Base-by-base conservation (phyloP, 2,113 vertebrate genomes). In the Danionella cerebrum region DNA sequence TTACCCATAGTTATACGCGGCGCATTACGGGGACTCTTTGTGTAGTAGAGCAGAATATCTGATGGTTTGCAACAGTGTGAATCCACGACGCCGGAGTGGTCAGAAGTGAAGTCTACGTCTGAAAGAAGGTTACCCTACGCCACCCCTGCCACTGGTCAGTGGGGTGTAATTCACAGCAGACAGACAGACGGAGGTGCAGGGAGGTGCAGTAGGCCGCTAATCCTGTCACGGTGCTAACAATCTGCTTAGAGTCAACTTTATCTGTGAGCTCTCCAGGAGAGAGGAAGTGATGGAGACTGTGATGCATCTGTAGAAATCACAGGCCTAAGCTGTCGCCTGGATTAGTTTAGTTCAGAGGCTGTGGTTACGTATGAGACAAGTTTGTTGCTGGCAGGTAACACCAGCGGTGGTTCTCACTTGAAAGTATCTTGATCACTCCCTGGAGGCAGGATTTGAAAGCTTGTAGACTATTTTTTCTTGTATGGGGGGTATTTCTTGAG, bases 61-160 rank as follows among this genome's bases (percentile, higher is more conserved):
- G 2, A 31, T 31, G 12, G 27, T 16, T 53, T 16, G 11, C 16
- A 27, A 7, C 27, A 19, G 16, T 19, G 25, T 19, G 14, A 53
- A 33, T 33, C 48, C 14, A 25, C 8, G 14, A 9, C 10, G 18
- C 9, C 16, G 14, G 14, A 53, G 31, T n/a, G 18, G 14, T 53
- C 12, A 5, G 2, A n/a, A 10, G 27, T 12, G 29, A 11, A 53
- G 33, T 36, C 21, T 55, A 8, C 48, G 24, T 41, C 12, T 39
- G 31, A 22, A 65, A 65, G 72, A 58, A 33, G 51, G 16, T 19
- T 53, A 33, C 14, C 50, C 67, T 41, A 36, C 42, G 58, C 58
- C 58, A 31, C 58, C 19, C 25, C 58, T 60, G 27, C 27, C 19
- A 41, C 6, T 45, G 14, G 29, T 44, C 24, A 60, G 24, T 60